A percentile compares a stretch with the other conserved stretches of the same genome.
phyloP scores from a whole-genome alignment of 2,113 vertebrate species.

The Poeciliopsis occidentalis region DNA sequence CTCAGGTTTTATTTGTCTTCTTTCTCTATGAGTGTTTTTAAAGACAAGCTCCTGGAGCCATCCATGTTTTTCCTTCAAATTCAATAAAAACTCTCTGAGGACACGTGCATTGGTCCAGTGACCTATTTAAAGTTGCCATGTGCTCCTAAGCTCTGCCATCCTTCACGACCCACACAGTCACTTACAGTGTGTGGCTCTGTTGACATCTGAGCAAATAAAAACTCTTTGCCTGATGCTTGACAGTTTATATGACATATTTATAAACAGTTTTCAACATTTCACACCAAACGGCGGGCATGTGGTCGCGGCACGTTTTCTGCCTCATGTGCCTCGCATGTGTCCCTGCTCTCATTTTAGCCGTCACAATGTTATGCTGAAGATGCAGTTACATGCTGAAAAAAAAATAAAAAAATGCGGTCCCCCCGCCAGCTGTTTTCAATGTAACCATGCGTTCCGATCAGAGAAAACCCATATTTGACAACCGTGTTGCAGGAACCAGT shows the following conservation, averaged over 20 bases:
- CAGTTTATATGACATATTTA: slow-evolving; percentile 70
- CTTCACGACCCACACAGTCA: slow-evolving; percentile 42
- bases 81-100: slow-evolving; percentile 63
- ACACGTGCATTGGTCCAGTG: slow-evolving; percentile 79
- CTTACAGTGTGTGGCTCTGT: slow-evolving; percentile 51
- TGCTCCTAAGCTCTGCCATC: slow-evolving; percentile 56
- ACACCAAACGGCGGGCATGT: slow-evolving; percentile 57
- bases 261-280: slow-evolving; percentile 65
- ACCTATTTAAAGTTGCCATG: slow-evolving; percentile 75
- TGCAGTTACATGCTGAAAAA: slow-evolving; percentile 31
- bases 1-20: slow-evolving; percentile 69
- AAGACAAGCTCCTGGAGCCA: slow-evolving; percentile 63
- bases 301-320: slow-evolving; percentile 64
- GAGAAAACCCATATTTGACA: slow-evolving; percentile 56
- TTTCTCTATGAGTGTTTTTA: slow-evolving; percentile 58
- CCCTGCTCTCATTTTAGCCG: slow-evolving; percentile 45
- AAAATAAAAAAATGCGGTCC: slow-evolving; percentile 27
- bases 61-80: slow-evolving; percentile 73
- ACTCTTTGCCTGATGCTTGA: slow-evolving; percentile 48
- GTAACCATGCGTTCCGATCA: slow-evolving; percentile 61
- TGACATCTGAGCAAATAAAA: slow-evolving; percentile 69
- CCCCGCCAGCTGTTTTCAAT: slow-evolving; percentile 59
- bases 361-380: slow-evolving; percentile 36
- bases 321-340: slow-evolving; percentile 63
- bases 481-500: slow-evolving; percentile 45